These are phyloP conservation scores for Eretmocerus hayati DNA, from an alignment of 2,888 invertebrate genomes.

Conservation along the genomic window DNA sequence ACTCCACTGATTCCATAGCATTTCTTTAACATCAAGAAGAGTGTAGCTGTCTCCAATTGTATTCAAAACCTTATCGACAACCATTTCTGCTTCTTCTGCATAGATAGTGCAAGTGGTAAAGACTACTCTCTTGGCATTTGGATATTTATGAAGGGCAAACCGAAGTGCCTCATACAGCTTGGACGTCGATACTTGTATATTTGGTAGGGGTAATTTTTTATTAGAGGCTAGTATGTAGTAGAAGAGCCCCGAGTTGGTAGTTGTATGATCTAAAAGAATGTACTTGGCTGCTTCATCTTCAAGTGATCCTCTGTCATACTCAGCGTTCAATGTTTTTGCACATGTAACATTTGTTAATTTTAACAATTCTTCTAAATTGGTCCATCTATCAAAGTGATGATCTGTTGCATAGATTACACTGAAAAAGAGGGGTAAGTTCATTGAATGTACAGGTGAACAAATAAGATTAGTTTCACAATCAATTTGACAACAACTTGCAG, in stretches of 20 bases:
- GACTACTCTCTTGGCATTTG: conserved; percentile 75
- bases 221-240: background rate
- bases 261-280: conserved; percentile 90
- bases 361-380: conserved; percentile 59
- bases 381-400: conserved; percentile 58
- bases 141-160: conserved; percentile 78
- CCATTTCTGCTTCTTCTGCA: conserved; percentile 87
- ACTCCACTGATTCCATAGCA: conserved; percentile 61
- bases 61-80: conserved; percentile 62
- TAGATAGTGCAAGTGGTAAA: conserved; percentile 95
- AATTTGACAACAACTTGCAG: too few species aligned
- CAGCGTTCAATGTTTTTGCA: conserved; percentile 60
- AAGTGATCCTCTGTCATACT: conserved; percentile 59
- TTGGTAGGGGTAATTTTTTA: too few species aligned
- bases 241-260: conserved; percentile 67
- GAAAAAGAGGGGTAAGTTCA: too few species aligned
- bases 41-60: conserved; percentile 49
- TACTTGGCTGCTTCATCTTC: conserved; percentile 70
- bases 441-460: too few species aligned
- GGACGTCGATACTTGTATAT: background rate
- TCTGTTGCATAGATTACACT: conserved; percentile 82
- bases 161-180: conserved; percentile 47
- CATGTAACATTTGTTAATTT: conserved; percentile 59
- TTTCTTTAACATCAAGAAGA: conserved; percentile 56
- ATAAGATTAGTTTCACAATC: too few species aligned